Base-by-base conservation (phyloP, 2,888 invertebrate genomes). In the Agrilus cyanescens region DNA sequence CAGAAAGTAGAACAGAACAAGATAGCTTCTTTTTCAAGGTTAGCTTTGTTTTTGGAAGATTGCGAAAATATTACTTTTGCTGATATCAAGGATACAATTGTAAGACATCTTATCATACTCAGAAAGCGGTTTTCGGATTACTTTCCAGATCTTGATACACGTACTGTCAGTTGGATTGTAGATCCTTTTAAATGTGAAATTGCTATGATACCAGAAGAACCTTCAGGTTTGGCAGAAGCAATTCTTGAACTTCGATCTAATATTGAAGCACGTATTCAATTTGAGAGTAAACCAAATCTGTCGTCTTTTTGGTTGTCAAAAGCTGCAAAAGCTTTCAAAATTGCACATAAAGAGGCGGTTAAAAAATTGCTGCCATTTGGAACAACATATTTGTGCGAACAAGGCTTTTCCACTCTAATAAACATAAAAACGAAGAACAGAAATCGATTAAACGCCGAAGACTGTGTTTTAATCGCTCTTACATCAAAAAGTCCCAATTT, bases 261-360 rank as follows among this genome's bases (percentile, higher is more conserved):
- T n/a, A n/a, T n/a, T n/a, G n/a, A n/a, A n/a, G n/a, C n/a, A n/a
- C n/a, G n/a, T n/a, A n/a, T n/a, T n/a, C n/a, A n/a, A n/a, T n/a
- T n/a, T n/a, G n/a, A n/a, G n/a, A n/a, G n/a, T n/a, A n/a, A n/a
- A n/a, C n/a, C n/a, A n/a, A n/a, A n/a, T n/a, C n/a, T n/a, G n/a
- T n/a, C n/a, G n/a, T 48, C 43, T 46, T 48, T 51, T 51, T 50
- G 50, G 51, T 47, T 51, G 47, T 48, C 45, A 53, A 49, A 50
- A 51, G 51, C 44, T 52, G 50, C 49, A 50, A 53, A 51, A 45
- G 52, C 48, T 53, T 50, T 49, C 47, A 52, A 53, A 53, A 53
- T 47, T 50, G 50, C 52, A 50, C 52, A 53, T 38, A 32, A 38
- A 15, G 13, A 37, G 38, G 32, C 41, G 33, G 41, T 41, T 12